Base-by-base conservation (phyloP, 1,140 invertebrate genomes). In the Cheumatopsyche charites region DNA sequence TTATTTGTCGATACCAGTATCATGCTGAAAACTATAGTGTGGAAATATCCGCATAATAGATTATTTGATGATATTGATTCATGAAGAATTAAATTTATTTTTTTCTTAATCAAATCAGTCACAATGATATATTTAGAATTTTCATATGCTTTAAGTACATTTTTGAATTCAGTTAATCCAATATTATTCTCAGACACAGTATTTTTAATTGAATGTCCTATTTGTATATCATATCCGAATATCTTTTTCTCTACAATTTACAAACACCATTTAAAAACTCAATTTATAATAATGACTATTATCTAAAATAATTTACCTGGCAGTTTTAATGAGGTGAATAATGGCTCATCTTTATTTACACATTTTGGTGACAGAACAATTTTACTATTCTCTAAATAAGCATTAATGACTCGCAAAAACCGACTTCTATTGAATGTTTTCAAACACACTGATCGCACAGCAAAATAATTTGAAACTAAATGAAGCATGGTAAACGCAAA, bases 391-490 rank as follows among this genome's bases (percentile, higher is more conserved):
- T 76, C 77, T 2, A 89, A 72, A 76, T 84, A 90, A 7, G 79
- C 62, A 5, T 80, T 73, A 23, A 82, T 78, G 0, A 79, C 67
- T 69, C 79, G 73, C 42, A 90, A 80, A 52, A 94, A 88, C 42
- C 95, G 85, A 71, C 90, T 86, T 77, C 88, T 88, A 80, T 98
- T 98, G 7, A 98, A 87, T 0, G 89, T 90, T 77, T 90, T 87
- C 79, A 97, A 87, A 75, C 88, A 85, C 73, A 89, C 80, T 3
- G 90, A 83, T 75, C 87, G 88, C 0, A 98, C 93, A 7, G 95
- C 95, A 73, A 86, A 85, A 78, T 94, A 95, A 85, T 98, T 98
- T 4, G 93, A 89, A 79, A 88, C 88, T 0, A 98, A 82, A 84
- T 98, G 96, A 19, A 95, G 76, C 21, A 84, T 75, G n/a, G 94